Conservation (phyloP, 2,888 invertebrate species). For the Eretmocerus hayati region DNA sequence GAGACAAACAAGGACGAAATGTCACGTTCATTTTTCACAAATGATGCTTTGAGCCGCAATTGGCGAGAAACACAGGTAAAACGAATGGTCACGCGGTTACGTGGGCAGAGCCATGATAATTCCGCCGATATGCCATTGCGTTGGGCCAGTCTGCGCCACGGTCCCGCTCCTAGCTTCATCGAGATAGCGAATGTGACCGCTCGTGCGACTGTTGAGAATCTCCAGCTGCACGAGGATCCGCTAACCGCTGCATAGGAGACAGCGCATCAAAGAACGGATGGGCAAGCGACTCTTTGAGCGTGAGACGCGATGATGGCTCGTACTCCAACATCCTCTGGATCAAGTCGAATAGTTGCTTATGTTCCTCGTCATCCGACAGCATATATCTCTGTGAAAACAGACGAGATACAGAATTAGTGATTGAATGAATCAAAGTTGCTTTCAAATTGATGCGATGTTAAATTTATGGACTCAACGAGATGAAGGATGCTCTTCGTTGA, state of each 20-base stretch:
- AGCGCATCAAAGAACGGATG: conserved; percentile 92
- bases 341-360: conserved; percentile 89
- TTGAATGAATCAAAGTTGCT: too few relatives aligned
- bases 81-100: background rate
- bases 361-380: conserved; percentile 80
- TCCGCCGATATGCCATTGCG: background rate
- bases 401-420: too few relatives aligned
- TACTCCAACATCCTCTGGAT: conserved; percentile 95
- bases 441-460: too few relatives aligned
- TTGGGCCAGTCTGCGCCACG: conserved; percentile 18
- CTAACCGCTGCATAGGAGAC: conserved; percentile 69
- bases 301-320: conserved; percentile 85
- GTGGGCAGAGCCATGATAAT: conserved; percentile 2
- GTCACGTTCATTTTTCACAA: conserved; percentile 7
- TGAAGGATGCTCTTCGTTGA: too few relatives aligned
- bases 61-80: background rate
- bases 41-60: conserved; percentile 9
- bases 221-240: conserved; percentile 49
- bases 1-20: too few relatives aligned
- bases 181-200: conserved; percentile 65
- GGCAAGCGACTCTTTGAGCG: conserved; percentile 76
- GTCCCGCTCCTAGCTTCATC: conserved; percentile 55
- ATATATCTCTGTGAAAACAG: conserved; percentile 90
- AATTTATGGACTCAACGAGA: too few relatives aligned
- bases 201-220: conserved; percentile 54